Conservation (phyloP, 2,888 invertebrate species). For the Zonitis immaculata region DNA sequence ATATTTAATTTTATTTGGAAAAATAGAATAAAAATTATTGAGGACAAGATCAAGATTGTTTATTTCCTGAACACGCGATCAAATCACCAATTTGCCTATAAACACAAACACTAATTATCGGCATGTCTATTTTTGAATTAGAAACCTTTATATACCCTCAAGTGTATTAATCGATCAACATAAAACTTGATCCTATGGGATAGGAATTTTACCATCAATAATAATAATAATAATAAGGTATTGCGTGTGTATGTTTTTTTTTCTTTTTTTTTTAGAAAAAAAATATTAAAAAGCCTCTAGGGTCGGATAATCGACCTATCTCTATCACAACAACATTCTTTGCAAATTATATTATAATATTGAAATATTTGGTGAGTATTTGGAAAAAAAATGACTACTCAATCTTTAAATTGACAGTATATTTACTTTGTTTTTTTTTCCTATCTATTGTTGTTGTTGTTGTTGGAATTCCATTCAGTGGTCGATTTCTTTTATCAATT, state of each 20-base stretch:
- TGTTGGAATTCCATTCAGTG: constrained; percentile 1
- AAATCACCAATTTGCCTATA: not conserved
- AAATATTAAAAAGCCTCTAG: not conserved
- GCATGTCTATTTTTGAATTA: not conserved
- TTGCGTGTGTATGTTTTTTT: not conserved
- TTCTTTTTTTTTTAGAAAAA: not conserved
- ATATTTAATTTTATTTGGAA: no score
- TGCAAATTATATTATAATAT: no score
- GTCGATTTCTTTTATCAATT: not conserved
- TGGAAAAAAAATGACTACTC: not conserved
- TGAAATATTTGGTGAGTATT: no score
- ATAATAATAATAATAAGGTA: no score
- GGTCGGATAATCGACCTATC: not conserved
- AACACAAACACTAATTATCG: not conserved
- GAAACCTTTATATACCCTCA: not conserved
- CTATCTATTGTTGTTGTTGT: not conserved
- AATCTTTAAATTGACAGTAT: constrained; percentile 1
- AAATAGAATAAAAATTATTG: not conserved
- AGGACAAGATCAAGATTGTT: not conserved
- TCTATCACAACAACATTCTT: not conserved
- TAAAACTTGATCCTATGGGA: not conserved
- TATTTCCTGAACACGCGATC: constrained; percentile 1
- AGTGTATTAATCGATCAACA: not conserved
- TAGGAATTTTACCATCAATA: constrained; percentile 1
- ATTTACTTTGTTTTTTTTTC: not conserved